phyloP scores from a whole-genome alignment of 2,797 vertebrate genomes.

The Semotilus atromaculatus region DNA sequence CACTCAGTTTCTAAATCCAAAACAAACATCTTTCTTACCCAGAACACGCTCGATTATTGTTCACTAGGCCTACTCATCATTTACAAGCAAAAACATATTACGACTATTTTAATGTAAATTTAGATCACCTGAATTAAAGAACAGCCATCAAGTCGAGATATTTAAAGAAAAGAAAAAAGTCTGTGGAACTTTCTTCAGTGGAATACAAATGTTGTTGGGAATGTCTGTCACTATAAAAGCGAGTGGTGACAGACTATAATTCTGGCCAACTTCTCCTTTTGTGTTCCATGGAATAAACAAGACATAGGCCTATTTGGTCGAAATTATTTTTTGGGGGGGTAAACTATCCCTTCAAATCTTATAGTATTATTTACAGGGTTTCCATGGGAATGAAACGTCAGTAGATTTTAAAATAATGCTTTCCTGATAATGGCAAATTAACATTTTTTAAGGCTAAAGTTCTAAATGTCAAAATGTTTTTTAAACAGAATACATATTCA shows the following conservation, averaged over 20 bases:
- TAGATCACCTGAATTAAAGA: not conserved
- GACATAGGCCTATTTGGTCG: not conserved
- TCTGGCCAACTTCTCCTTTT: not conserved
- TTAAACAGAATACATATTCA: conserved; percentile 49
- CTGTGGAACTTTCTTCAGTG: not conserved
- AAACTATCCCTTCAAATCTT: not conserved
- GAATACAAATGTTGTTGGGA: not conserved
- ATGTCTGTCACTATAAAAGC: not conserved
- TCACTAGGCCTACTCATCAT: not conserved
- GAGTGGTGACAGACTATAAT: not conserved
- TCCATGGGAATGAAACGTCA: not conserved
- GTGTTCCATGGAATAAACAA: not conserved
- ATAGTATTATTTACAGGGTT: not conserved
- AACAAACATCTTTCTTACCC: not conserved
- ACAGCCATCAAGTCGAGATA: no score
- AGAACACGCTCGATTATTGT: not conserved
- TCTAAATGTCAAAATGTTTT: not conserved
- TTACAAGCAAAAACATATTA: not conserved
- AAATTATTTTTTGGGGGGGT: not conserved
- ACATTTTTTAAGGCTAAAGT: no score
- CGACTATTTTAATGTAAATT: not conserved
- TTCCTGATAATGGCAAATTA: not conserved
- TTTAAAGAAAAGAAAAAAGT: not conserved
- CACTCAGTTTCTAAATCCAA: not conserved
- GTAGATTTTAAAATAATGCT: not conserved